Evolutionary conservation across 1,140 invertebrate species (phyloP), one percentile per base, ranked within the genome.

Genomic region (Myzus persicae): DNA sequence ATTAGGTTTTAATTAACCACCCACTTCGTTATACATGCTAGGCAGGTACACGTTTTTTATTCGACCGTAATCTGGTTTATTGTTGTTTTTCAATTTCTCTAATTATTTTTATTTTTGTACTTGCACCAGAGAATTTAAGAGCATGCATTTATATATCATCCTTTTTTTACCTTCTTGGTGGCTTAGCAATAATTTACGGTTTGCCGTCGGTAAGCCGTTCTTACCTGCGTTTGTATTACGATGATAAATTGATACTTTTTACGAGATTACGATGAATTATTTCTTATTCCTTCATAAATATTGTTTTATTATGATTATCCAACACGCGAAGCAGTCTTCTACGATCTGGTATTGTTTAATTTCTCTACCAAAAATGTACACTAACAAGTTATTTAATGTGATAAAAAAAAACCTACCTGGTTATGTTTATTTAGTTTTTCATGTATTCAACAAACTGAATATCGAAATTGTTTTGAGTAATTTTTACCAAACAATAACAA

Each of bases 201-300:
- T 14, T 38, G 9, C 48, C 2, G 88, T 89, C 44, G 3, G 36
- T 89, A 89, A 89, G 88, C 38, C 54, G 22, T 54, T 40, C 36
- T 54, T 46, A 54, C 48, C 38, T 89, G 36, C 36, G 11, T 89
- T 89, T 89, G 51, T 40, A 89, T 54, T 40, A 40, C 24, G 46
- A 89, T 89, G 88, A 89, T 89, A 89, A 54, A 89, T 89, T 89
- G 48, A 40, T 89, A 54, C 48, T 89, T 89, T 89, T 89, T 54
- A 89, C 36, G 48, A 89, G 36, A 89, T 89, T 89, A 89, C 26
- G 11, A 54, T 89, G 48, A 89, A 89, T 54, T 89, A 89, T 89
- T 89, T 38, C 36, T 89, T 51, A 36, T 51, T 40, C 26, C 82
- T 85, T 85, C 31, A 24, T 44, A 85, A 85, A 42, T 85, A 85